phyloP scores from a whole-genome alignment of 2,797 vertebrate genomes.

The Sebastes oblongus region DNA sequence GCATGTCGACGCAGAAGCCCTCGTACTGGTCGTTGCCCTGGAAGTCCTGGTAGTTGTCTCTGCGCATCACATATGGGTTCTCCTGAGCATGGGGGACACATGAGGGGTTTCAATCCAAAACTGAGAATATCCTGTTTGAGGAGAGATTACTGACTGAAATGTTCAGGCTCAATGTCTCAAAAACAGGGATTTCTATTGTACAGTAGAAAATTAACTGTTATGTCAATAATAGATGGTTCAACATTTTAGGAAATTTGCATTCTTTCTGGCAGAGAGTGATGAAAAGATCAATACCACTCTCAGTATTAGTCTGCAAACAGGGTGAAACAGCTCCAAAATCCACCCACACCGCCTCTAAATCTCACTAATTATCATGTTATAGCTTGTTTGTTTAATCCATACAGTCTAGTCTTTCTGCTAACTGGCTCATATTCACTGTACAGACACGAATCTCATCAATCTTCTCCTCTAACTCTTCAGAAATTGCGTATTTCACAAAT shows the following conservation, averaged over 20 bases:
- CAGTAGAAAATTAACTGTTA: background rate
- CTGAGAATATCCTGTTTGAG: background rate
- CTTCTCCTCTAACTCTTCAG: background rate
- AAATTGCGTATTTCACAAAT: background rate
- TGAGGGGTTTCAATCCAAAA: slow-evolving; percentile 3
- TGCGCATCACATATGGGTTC: slow-evolving; percentile 92
- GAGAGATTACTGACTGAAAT: background rate
- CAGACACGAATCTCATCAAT: background rate
- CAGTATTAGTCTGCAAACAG: background rate
- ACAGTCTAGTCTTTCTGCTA: background rate
- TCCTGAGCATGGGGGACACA: slow-evolving; percentile 77
- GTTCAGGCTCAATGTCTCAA: background rate
- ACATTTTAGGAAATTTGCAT: background rate
- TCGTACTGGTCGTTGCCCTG: slow-evolving; percentile 88
- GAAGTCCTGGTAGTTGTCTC: slow-evolving; percentile 85
- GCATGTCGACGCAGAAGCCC: slow-evolving; percentile 95
- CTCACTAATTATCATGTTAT: background rate
- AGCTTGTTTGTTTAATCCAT: background rate
- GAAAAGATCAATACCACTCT: background rate
- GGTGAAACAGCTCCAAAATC: background rate
- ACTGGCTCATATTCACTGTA: background rate
- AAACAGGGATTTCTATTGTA: background rate
- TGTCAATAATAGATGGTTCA: background rate
- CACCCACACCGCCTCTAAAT: background rate
- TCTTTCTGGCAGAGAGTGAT: background rate